Percentiles rank a stretch among this genome's conserved stretches.
phyloP scores from a whole-genome alignment of 2,888 invertebrate genomes.

The Chrysomela aeneicollis region DNA sequence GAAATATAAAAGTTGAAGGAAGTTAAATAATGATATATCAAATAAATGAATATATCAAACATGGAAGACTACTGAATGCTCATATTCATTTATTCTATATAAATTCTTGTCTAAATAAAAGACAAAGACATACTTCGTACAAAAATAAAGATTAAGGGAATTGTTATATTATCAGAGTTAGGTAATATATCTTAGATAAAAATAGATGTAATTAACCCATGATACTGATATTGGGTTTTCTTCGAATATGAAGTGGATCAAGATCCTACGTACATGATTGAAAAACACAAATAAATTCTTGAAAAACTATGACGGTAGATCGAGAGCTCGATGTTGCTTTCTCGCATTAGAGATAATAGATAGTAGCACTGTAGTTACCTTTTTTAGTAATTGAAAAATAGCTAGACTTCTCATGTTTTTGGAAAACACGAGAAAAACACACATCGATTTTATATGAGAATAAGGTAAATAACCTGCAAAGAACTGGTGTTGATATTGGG shows the following conservation, averaged over 20 bases:
- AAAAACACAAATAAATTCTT: no score
- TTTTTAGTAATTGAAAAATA: no score
- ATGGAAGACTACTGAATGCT: not conserved
- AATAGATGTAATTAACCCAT: not conserved
- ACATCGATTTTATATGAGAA: no score
- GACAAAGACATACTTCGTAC: not conserved
- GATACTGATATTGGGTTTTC: not conserved
- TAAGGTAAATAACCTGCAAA: no score
- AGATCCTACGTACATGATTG: not conserved
- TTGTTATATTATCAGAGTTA: conserved; percentile 1
- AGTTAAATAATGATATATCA: not conserved
- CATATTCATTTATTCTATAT: not conserved
- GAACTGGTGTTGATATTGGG: no score
- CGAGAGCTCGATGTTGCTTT: no score
- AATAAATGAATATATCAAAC: not conserved
- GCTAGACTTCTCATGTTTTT: no score
- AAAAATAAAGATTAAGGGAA: not conserved
- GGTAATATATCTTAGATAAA: not conserved
- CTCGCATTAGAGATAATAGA: no score
- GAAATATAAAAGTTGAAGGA: no score
- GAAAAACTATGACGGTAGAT: no score
- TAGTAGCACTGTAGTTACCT: no score
- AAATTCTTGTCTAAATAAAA: not conserved
- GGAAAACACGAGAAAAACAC: no score
- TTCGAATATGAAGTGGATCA: not conserved